Conservation (phyloP, 1,140 invertebrate species). For the Euschistus heros region DNA sequence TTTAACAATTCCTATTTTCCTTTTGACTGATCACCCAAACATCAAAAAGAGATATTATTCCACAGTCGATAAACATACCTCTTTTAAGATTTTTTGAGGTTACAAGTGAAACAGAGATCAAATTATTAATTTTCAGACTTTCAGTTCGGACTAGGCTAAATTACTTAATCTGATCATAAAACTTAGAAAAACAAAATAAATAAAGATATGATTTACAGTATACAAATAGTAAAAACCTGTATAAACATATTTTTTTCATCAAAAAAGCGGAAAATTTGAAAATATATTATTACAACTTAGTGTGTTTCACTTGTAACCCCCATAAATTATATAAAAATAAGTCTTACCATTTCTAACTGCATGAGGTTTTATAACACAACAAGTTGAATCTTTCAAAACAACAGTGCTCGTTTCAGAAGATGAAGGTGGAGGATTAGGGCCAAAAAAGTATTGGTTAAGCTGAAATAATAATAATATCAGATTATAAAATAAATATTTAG, state of each 20-base stretch:
- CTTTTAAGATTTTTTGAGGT: no score
- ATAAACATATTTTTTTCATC: background rate
- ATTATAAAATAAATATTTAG: background rate
- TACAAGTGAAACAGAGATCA: no score
- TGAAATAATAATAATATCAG: slow-evolving; percentile 32
- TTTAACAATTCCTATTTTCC: no score
- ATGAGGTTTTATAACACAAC: slow-evolving; percentile 88
- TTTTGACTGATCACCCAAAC: no score
- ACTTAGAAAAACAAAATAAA: slow-evolving; percentile 2
- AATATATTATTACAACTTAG: slow-evolving; percentile 22
- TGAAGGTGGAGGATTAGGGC: background rate
- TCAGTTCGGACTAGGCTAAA: no score
- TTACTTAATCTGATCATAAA: no score
- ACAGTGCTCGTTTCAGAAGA: slow-evolving; percentile 12
- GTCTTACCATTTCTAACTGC: slow-evolving; percentile 55
- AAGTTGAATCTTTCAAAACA: slow-evolving; percentile 55
- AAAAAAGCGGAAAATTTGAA: background rate
- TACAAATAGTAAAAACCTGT: background rate
- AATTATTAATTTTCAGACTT: no score
- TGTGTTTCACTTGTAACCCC: slow-evolving; percentile 17
- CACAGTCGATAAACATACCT: no score
- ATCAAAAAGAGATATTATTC: no score
- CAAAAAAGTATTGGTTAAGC: slow-evolving; percentile 37
- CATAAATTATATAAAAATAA: background rate
- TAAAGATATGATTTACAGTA: background rate